Percentiles rank a stretch among this genome's conserved stretches.
phyloP scores from a whole-genome alignment of 2,888 invertebrate genomes.

The Herminia tarsipennalis region DNA sequence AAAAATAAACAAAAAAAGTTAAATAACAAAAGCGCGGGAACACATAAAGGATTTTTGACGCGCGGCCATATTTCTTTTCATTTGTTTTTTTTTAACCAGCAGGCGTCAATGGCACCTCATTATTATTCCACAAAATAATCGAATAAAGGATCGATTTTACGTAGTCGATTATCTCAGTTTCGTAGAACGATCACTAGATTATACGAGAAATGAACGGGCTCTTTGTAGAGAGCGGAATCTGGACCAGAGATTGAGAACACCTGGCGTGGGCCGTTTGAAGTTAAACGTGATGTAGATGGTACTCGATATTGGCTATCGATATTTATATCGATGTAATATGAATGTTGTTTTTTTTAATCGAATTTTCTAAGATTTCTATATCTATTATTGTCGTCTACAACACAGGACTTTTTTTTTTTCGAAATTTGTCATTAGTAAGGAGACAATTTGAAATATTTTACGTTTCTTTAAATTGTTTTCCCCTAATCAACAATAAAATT shows the following conservation, averaged over 20 bases:
- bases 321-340: constrained; percentile 11
- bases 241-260: constrained; percentile 62
- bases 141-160: constrained; percentile 62
- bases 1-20: constrained; percentile 25
- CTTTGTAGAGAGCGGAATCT: constrained; percentile 59
- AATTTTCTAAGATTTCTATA: no score
- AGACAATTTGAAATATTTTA: no score
- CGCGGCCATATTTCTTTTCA: constrained; percentile 49
- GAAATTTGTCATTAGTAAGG: no score
- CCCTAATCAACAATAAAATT: no score
- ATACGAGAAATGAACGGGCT: constrained; percentile 52
- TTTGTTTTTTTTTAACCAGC: constrained; percentile 41
- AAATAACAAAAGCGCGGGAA: constrained; percentile 42
- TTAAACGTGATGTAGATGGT: constrained; percentile 50
- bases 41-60: constrained; percentile 49
- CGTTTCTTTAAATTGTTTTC: no score
- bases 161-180: constrained; percentile 68
- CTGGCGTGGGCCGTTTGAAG: constrained; percentile 58
- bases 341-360: no score
- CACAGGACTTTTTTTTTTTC: no score
- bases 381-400: no score
- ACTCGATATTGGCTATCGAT: constrained; percentile 34
- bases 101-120: constrained; percentile 70
- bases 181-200: constrained; percentile 65
- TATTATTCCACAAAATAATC: constrained; percentile 76